These are phyloP conservation scores for Bubalus kerabau DNA, from an alignment of 2,113 vertebrate genomes.

Conservation along the genomic window DNA sequence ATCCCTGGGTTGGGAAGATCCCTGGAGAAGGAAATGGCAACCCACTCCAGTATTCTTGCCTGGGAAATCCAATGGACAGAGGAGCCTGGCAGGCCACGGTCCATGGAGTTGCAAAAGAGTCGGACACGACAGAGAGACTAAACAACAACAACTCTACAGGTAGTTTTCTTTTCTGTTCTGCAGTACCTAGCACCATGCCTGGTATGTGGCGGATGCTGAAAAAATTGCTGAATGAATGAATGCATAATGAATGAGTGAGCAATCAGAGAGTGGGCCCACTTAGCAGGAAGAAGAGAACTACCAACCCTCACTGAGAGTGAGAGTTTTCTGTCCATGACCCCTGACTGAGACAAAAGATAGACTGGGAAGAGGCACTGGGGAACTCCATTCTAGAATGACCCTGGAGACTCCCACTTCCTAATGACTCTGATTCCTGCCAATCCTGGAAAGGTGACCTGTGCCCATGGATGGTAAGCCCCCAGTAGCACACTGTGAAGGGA, in stretches of 20 bases:
- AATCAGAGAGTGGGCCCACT: not conserved
- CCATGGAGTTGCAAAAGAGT: not conserved
- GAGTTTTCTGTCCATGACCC: not conserved
- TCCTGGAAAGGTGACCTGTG: not conserved
- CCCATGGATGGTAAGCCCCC: not conserved
- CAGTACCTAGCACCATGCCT: not conserved
- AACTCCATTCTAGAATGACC: not conserved
- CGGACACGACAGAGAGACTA: rapidly evolving
- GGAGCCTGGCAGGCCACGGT: not conserved
- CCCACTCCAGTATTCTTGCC: not conserved
- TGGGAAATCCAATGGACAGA: not conserved
- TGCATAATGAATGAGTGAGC: not conserved
- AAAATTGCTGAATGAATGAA: not conserved
- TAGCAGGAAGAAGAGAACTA: not conserved
- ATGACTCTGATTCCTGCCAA: not conserved
- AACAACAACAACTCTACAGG: not conserved
- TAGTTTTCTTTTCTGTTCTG: not conserved
- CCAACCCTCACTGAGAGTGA: not conserved
- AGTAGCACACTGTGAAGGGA: rapidly evolving
- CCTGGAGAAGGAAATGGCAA: not conserved
- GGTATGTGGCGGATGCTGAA: not conserved
- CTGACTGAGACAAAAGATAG: not conserved
- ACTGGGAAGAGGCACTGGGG: not conserved
- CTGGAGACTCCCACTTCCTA: not conserved
- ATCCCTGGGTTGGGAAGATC: not conserved